Evolutionary conservation across 2,113 vertebrate species (phyloP).

Genomic region (Martes martes): DNA sequence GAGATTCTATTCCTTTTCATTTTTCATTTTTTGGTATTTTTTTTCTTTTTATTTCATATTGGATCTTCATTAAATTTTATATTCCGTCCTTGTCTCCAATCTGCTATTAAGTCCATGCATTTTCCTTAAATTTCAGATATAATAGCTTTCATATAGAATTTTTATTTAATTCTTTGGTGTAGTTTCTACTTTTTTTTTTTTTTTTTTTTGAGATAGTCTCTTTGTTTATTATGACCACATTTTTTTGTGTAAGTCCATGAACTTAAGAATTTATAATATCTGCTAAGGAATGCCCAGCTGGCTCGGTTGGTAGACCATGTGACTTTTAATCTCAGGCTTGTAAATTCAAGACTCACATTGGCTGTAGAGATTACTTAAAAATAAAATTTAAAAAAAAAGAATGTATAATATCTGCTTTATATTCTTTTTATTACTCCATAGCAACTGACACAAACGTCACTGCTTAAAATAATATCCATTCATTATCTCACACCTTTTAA

Average conservation of each 20-base stretch:
- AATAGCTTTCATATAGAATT: not conserved
- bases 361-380: not conserved
- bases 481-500: not conserved
- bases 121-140: not conserved
- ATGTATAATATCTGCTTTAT: not conserved
- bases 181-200: not conserved
- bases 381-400: not conserved
- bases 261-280: not conserved
- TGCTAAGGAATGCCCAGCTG: not conserved
- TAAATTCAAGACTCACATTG: not conserved
- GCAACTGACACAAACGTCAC: not conserved
- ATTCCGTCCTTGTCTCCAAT: not conserved
- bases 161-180: not conserved
- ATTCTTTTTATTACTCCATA: not conserved
- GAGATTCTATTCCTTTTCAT: not conserved
- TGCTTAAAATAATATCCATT: not conserved
- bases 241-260: not conserved
- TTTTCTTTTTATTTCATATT: not conserved
- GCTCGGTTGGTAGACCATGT: not conserved
- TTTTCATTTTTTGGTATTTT: not conserved
- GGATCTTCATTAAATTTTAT: not conserved
- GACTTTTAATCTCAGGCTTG: not conserved
- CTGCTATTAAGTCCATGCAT: not conserved
- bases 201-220: not conserved
- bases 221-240: not conserved